A percentile compares a stretch with the other conserved stretches of the same genome.
phyloP scores from a whole-genome alignment of 2,888 invertebrate genomes.

The Glaucopsyche alexis region DNA sequence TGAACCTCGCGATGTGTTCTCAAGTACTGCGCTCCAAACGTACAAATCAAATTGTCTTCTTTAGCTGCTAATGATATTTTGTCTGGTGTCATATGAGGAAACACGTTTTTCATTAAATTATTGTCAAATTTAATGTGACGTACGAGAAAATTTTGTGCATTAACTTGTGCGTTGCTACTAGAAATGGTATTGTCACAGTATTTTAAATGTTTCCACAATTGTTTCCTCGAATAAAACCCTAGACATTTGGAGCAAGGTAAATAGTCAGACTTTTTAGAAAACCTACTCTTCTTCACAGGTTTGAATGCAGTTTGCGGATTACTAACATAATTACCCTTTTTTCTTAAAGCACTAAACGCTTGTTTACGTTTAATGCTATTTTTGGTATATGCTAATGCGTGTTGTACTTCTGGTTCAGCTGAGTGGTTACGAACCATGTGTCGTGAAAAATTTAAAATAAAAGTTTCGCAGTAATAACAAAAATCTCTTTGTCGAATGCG shows the following conservation, averaged over 20 bases:
- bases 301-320: too few species aligned
- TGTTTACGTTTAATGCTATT: too few species aligned
- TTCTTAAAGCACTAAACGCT: too few species aligned
- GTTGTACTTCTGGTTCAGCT: too few species aligned
- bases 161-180: slow-evolving; percentile 42
- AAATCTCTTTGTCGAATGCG: too few species aligned
- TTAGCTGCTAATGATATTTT: slow-evolving; percentile 43
- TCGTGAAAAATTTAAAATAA: too few species aligned
- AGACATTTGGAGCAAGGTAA: slow-evolving; percentile 37
- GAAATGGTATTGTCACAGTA: slow-evolving; percentile 30
- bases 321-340: too few species aligned
- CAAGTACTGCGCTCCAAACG: slow-evolving; percentile 39
- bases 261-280: too few species aligned
- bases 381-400: too few species aligned
- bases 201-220: slow-evolving; percentile 37
- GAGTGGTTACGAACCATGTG: too few species aligned
- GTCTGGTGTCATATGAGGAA: slow-evolving; percentile 44
- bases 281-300: too few species aligned
- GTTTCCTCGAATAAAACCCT: slow-evolving; percentile 34
- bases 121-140: slow-evolving; percentile 35
- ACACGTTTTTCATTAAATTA: slow-evolving; percentile 41
- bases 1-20: slow-evolving; percentile 42
- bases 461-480: too few species aligned
- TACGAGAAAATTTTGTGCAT: slow-evolving; percentile 45
- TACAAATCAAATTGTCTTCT: slow-evolving; percentile 39